Conservation (phyloP, 2,113 vertebrate genomes). For the Lasiurus borealis region DNA sequence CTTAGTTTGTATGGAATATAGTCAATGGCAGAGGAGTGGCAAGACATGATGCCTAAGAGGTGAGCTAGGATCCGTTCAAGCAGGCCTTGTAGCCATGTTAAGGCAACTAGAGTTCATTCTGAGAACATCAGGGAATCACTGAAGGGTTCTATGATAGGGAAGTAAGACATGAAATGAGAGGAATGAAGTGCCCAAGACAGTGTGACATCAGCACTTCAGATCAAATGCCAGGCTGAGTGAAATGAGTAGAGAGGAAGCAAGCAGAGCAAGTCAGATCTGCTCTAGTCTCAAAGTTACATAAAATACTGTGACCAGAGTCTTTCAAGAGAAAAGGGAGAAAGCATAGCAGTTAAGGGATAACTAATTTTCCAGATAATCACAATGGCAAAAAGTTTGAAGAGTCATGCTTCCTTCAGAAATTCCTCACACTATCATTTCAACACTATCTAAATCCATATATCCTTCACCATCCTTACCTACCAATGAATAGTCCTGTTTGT, state of each 20-base stretch:
- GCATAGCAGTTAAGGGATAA: not conserved
- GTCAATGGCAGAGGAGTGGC: not conserved
- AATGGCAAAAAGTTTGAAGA: not conserved
- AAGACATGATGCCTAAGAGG: not conserved
- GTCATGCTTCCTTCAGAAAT: not conserved
- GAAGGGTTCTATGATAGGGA: not conserved
- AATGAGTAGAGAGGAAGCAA: not conserved
- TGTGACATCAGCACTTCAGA: not conserved
- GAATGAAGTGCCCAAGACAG: not conserved
- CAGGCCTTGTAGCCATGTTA: not conserved
- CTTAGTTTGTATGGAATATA: not conserved
- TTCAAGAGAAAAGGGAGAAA: constrained; percentile 25
- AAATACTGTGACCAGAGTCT: not conserved
- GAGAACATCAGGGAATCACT: not conserved
- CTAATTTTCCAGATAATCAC: not conserved
- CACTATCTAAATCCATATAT: not conserved
- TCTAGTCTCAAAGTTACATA: not conserved
- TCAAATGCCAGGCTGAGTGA: constrained; percentile 24
- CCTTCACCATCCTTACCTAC: not conserved
- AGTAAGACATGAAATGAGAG: not conserved
- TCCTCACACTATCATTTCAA: not conserved
- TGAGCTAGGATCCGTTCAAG: not conserved
- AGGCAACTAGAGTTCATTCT: not conserved
- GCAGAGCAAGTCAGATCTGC: not conserved
- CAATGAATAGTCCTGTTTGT: not conserved